Evolutionary conservation across 2,797 vertebrate genomes (phyloP).

Genomic region (Simalia tracyae): DNA sequence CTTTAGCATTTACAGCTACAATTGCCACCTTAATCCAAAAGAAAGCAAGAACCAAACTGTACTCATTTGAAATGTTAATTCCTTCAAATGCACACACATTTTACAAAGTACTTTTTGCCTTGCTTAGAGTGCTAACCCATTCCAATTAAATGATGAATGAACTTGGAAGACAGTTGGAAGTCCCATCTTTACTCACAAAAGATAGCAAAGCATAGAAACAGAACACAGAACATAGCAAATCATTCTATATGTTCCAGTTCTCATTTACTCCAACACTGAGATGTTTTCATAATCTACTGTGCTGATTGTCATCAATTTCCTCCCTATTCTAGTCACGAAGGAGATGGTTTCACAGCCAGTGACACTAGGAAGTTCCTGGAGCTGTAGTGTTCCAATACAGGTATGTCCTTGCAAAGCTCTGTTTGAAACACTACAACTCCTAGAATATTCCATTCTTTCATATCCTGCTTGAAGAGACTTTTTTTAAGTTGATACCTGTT

Average conservation of each 20-base stretch:
- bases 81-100: slow-evolving; percentile 7
- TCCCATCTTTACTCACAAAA: background rate
- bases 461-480: slow-evolving; percentile 57
- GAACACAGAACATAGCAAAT: background rate
- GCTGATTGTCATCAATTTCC: slow-evolving; percentile 32
- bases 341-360: slow-evolving; percentile 53
- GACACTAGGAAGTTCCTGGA: slow-evolving; percentile 67
- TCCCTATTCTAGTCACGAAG: slow-evolving; percentile 27
- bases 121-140: background rate
- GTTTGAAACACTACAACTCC: slow-evolving; percentile 74
- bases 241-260: slow-evolving; percentile 6
- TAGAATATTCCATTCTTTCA: slow-evolving; percentile 69
- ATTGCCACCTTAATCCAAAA: background rate
- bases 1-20: background rate
- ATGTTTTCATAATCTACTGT: slow-evolving; percentile 32
- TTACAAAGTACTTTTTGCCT: background rate
- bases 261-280: slow-evolving; percentile 37
- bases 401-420: slow-evolving; percentile 69
- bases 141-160: background rate
- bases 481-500: slow-evolving; percentile 58
- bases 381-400: slow-evolving; percentile 72
- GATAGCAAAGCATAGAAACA: background rate
- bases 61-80: background rate
- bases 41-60: background rate
- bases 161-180: background rate